Evolutionary conservation across 2,797 vertebrate genomes (phyloP).

Genomic region (Bovichtus diacanthus): DNA sequence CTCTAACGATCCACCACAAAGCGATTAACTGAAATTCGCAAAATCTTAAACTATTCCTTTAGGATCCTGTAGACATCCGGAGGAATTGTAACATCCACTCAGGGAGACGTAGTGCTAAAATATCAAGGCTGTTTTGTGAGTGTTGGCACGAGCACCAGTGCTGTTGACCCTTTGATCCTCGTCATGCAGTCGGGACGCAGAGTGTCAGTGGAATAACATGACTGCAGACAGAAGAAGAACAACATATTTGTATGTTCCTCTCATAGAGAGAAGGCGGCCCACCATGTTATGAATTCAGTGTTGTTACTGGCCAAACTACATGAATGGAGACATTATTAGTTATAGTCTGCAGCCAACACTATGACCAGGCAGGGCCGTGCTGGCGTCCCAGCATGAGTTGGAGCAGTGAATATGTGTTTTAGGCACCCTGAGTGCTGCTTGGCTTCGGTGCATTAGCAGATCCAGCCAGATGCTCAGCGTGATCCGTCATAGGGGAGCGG

Average conservation of each 20-base stretch:
- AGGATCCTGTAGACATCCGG: not conserved
- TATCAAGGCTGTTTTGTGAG: conserved; percentile 30
- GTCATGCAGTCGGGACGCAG: conserved; percentile 6
- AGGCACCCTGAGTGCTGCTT: conserved; percentile 43
- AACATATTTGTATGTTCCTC: conserved; percentile 14
- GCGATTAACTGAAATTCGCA: not conserved
- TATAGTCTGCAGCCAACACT: conserved; percentile 19
- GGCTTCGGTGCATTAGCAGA: conserved; percentile 48
- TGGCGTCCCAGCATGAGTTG: conserved; percentile 41
- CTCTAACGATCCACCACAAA: not conserved
- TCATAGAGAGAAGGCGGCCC: not conserved
- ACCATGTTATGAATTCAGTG: conserved; percentile 8
- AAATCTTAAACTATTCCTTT: conserved; percentile 1
- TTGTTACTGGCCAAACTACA: conserved; percentile 23
- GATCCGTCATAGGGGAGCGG: conserved; percentile 52
- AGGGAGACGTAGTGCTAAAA: conserved; percentile 17
- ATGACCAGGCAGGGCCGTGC: conserved; percentile 18
- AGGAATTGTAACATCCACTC: conserved; percentile 17
- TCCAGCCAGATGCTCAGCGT: conserved; percentile 49
- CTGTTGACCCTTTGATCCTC: conserved; percentile 31
- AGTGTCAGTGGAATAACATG: conserved; percentile 14
- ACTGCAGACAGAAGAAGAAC: conserved; percentile 4
- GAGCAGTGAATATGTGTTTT: conserved; percentile 49
- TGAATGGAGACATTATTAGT: conserved; percentile 53
- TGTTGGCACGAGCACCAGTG: conserved; percentile 4